Percentiles rank a stretch among this genome's conserved stretches.
These are phyloP conservation scores for Lytechinus variegatus DNA, from an alignment of 35 echinoderm and acorn worm species.

Conservation along the genomic window DNA sequence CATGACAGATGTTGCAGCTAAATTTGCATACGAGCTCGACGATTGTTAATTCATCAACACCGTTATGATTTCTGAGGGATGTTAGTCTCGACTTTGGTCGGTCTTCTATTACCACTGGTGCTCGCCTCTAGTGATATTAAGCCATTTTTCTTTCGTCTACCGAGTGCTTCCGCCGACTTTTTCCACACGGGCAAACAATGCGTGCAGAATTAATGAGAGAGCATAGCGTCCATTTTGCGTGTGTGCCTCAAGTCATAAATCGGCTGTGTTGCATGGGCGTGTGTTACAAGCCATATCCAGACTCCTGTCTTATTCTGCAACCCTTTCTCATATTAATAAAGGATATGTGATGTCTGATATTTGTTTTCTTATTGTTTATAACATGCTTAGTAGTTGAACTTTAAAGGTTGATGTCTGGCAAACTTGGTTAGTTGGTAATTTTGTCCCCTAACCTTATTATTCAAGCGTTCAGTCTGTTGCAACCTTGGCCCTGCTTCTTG, in stretches of 20 bases:
- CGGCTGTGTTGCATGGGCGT: conserved; percentile 44
- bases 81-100: background rate
- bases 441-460: no score
- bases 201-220: background rate
- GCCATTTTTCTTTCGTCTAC: conserved; percentile 7
- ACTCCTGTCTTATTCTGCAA: background rate
- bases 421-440: background rate
- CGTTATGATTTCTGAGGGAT: background rate
- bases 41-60: conserved; percentile 1
- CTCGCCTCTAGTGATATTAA: background rate
- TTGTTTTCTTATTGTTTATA: background rate
- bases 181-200: conserved; percentile 40
- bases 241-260: conserved; percentile 40
- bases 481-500: no score
- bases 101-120: background rate
- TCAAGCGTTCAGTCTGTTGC: no score
- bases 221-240: conserved; percentile 34
- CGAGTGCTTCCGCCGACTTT: conserved; percentile 49
- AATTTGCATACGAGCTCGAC: conserved; percentile 31
- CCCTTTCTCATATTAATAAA: background rate
- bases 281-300: background rate
- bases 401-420: background rate
- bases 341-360: background rate
- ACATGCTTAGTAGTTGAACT: background rate
- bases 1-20: conserved; percentile 49